These are phyloP conservation scores for Parnassius glacialis DNA, from an alignment of 2,888 invertebrate genomes.

Conservation along the genomic window DNA sequence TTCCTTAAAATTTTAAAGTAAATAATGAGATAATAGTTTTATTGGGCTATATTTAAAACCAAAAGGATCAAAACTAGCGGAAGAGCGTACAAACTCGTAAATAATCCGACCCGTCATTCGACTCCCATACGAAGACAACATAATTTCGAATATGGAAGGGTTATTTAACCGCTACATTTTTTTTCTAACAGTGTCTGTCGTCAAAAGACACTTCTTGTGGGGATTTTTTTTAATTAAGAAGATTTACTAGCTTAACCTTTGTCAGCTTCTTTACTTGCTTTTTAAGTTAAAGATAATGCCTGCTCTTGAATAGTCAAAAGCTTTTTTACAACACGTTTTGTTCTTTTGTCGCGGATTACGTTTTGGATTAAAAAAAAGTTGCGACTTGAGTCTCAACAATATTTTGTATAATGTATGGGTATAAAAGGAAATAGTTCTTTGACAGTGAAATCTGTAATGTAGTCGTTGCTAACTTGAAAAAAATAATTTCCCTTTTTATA, in stretches of 20 bases:
- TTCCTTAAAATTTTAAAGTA: too few relatives aligned
- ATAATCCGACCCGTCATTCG: conserved; percentile 42
- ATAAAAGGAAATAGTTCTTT: too few relatives aligned
- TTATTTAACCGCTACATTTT: conserved; percentile 58
- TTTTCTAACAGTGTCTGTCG: conserved; percentile 36
- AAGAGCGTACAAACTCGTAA: conserved; percentile 27
- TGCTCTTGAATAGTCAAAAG: conserved; percentile 55
- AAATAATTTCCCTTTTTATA: too few relatives aligned
- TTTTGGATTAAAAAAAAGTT: conserved; percentile 10
- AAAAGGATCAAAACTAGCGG: conserved; percentile 35
- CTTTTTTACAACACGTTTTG: conserved; percentile 16
- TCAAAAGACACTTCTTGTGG: conserved; percentile 31
- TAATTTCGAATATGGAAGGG: conserved; percentile 56
- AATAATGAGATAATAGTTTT: too few relatives aligned
- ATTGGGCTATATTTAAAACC: background rate
- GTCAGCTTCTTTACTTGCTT: conserved; percentile 32
- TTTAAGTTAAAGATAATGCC: conserved; percentile 44
- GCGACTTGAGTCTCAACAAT: background rate
- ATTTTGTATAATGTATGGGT: too few relatives aligned
- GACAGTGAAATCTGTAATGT: too few relatives aligned
- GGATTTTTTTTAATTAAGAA: conserved; percentile 42
- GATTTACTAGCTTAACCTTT: conserved; percentile 45
- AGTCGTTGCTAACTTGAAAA: too few relatives aligned
- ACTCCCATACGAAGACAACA: conserved; percentile 57
- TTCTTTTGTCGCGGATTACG: conserved; percentile 23